Base-by-base conservation (phyloP, 2,888 invertebrate genomes). In the Dysmachus trigonus region DNA sequence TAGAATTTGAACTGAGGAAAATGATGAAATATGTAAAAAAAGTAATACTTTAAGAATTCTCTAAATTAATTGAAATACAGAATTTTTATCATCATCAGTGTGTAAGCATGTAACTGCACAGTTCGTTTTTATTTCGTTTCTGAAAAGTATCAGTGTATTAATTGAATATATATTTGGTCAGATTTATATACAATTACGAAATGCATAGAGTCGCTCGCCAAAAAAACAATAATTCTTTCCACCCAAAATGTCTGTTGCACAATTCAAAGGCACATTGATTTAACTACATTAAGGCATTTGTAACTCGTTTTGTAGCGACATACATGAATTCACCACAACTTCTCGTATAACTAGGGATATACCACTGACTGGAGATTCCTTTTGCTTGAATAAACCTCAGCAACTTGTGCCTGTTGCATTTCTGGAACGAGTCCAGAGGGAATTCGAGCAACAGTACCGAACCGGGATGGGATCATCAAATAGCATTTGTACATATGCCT, bases 231-330 rank as follows among this genome's bases (percentile, higher is more conserved):
- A 85, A 35, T 77, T 85, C 79, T 79, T 79, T 41, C 53, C 71
- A 35, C 27, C 76, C 71, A 79, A 85, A 85, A 79, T 53, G 79
- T 82, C 86, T 81, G 86, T 86, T 82, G 81, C 86, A 82, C 74
- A 76, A 73, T 76, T 76, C 85, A 73, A 82, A 86, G 76, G 83
- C 76, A 90, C 91, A 90, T 90, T 91, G 91, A 91, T 91, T 91
- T 91, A 91, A 91, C 90, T 90, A 90, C 90, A 91, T 91, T 91
- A 90, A 89, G 91, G 91, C 90, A 91, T 91, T 91, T 91, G 91
- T 90, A 90, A 89, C 88, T 89, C 89, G 89, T 89, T 89, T 89
- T 88, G 88, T 87, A 90, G 89, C 51, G 73, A 82, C 86, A 86
- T 86, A 86, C 81, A 86, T 86, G 81, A 86, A 86, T 86, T 86